phyloP scores from a whole-genome alignment of 1,140 invertebrate species.

The Aricia agestis region DNA sequence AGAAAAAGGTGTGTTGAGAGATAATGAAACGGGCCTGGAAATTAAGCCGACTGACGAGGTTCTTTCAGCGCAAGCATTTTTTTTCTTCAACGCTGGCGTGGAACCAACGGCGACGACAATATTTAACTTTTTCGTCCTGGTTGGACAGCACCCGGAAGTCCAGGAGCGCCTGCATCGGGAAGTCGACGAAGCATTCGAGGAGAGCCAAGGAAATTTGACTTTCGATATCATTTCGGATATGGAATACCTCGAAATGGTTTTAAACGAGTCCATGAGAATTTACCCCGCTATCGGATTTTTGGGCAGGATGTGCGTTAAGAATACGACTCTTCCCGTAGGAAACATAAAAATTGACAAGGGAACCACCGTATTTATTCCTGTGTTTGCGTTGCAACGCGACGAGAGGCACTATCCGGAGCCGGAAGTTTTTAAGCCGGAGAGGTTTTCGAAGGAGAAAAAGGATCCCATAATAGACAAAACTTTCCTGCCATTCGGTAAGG shows the following conservation, averaged over 20 bases:
- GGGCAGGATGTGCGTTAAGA: slow-evolving; percentile 52
- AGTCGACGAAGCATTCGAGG: slow-evolving; percentile 46
- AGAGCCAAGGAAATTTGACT: slow-evolving; percentile 44
- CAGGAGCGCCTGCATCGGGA: slow-evolving; percentile 62
- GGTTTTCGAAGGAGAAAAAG: slow-evolving; percentile 73
- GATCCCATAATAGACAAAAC: slow-evolving; percentile 63
- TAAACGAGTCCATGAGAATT: slow-evolving; percentile 57
- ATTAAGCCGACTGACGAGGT: slow-evolving; percentile 60
- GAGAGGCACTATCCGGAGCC: slow-evolving; percentile 75
- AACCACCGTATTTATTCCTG: slow-evolving; percentile 72
- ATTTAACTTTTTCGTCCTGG: slow-evolving; percentile 44
- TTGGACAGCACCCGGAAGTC: slow-evolving; percentile 58
- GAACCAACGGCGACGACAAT: slow-evolving; percentile 53
- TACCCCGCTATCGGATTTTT: slow-evolving; percentile 68
- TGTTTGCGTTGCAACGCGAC: slow-evolving; percentile 78
- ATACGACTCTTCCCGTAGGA: slow-evolving; percentile 57
- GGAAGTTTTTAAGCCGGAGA: slow-evolving; percentile 77
- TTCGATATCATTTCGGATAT: slow-evolving; percentile 60
- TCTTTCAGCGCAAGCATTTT: no score
- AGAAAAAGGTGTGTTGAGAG: slow-evolving; percentile 35
- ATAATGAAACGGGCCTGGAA: slow-evolving; percentile 32
- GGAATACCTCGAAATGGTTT: slow-evolving; percentile 71
- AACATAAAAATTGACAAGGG: slow-evolving; percentile 63
- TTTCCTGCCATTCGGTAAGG: slow-evolving; percentile 83
- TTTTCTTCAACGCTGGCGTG: no score